These are phyloP conservation scores for Nixonia krombeini DNA, from an alignment of 1,140 invertebrate species.

Conservation along the genomic window DNA sequence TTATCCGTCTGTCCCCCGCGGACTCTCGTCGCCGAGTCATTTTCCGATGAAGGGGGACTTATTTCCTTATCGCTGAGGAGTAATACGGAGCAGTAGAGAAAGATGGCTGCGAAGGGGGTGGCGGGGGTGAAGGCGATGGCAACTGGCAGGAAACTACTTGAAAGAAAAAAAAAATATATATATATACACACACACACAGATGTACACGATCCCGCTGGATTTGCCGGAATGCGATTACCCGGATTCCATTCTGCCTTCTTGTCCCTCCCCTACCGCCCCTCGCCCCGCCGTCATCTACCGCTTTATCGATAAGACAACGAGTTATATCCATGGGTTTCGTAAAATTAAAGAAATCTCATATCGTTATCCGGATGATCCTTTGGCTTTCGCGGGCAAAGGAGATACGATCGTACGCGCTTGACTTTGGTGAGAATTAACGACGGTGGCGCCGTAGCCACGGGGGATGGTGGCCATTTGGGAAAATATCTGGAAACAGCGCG, in stretches of 20 bases:
- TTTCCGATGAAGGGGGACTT: conserved; percentile 1
- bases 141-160: no score
- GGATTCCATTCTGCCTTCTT: background rate
- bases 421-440: no score
- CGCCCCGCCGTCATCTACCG: background rate
- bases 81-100: no score
- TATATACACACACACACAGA: no score
- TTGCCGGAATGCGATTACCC: background rate
- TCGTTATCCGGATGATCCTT: background rate
- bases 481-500: no score
- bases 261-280: background rate
- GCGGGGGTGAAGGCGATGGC: no score
- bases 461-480: no score
- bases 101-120: no score
- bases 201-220: no score
- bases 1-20: conserved; percentile 47
- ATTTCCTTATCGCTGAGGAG: background rate
- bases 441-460: no score
- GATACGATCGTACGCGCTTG: no score
- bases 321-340: background rate
- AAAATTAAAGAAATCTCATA: conserved; percentile 4
- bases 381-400: background rate
- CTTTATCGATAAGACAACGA: background rate
- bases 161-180: no score
- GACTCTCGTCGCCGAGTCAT: conserved; percentile 1